Base-by-base conservation (phyloP, 2,797 vertebrate species). In the Meda fulgida region DNA sequence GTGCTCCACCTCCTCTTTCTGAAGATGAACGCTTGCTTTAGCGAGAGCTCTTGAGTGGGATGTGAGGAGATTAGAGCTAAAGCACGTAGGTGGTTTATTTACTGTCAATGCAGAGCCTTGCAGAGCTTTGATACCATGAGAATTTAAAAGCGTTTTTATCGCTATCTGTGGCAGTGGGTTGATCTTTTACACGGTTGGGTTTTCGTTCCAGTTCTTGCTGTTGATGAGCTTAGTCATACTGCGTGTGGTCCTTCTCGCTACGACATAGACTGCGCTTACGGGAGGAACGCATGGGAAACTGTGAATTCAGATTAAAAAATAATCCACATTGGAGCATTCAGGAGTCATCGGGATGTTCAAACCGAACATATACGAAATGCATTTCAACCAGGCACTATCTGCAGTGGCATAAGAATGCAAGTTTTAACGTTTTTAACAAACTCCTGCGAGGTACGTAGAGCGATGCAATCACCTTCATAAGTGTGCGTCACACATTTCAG, bases 41-140 rank as follows among this genome's bases (percentile, higher is more conserved):
- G 34, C 19, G 29, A 63, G 70, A 73, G 80, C 80, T 63, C 80
- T 73, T 53, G 72, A 83, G 81, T 77, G 60, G 81, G 81, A 77
- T 53, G 81, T 53, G 72, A 77, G 46, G 60, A 85, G 84, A 80
- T 71, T 76, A 69, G 60, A 66, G 43, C 60, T 77, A 63, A 66
- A 77, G 81, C 72, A 48, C 55, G 86, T 87, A 67, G 86, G 86
- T 75, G 86, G 81, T 89, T 89, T 87, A 89, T 89, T 89, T 89
- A 87, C 88, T 84, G 87, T 76, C 80, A 88, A 75, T 73, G 83
- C 58, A 38, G 34, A 72, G 67, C 81, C 55, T 82, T 76, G 81
- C 34, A 53, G 19, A 87, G 85, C 85, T 73, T 55, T 75, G 82
- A 87, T 85, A 73, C 84, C 5, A 19, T 51, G 67, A 79, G 84